A percentile compares a stretch with the other conserved stretches of the same genome.
Evolutionary conservation across 2,888 invertebrate species (phyloP).

Genomic region (Leptinotarsa tumamoca): DNA sequence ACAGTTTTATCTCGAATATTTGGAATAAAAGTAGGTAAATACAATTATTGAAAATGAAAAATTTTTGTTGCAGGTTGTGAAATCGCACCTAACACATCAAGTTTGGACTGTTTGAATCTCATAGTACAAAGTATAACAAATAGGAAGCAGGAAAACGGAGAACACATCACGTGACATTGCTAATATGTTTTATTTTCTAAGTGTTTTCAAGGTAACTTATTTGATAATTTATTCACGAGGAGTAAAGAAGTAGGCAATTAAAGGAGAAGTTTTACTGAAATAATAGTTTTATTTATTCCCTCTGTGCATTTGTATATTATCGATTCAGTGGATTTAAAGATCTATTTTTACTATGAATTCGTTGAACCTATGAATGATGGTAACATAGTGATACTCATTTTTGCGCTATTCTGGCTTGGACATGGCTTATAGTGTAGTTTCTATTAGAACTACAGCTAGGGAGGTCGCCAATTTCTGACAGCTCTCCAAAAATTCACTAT

Average conservation of each 20-base stretch:
- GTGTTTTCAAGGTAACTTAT: slow-evolving; percentile 5
- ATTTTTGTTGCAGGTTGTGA: slow-evolving; percentile 65
- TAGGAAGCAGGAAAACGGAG: slow-evolving; percentile 53
- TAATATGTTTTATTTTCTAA: not conserved
- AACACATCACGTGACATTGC: slow-evolving; percentile 41
- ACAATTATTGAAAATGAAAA: too few species aligned
- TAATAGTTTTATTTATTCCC: not conserved
- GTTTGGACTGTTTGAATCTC: slow-evolving; percentile 77
- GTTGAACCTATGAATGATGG: too few species aligned
- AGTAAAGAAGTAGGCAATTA: not conserved
- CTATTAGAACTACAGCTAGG: too few species aligned
- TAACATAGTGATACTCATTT: too few species aligned
- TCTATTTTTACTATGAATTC: not conserved
- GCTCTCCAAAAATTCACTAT: too few species aligned
- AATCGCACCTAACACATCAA: slow-evolving; percentile 67
- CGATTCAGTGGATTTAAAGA: too few species aligned
- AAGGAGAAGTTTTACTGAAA: not conserved
- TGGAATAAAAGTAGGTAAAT: too few species aligned
- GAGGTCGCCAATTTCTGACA: too few species aligned
- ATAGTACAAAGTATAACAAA: slow-evolving; percentile 78
- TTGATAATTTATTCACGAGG: slow-evolving; percentile 12
- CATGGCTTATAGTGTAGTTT: too few species aligned
- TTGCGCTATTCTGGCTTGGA: too few species aligned
- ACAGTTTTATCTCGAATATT: too few species aligned
- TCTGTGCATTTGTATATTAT: not conserved